Percentiles rank a stretch among this genome's conserved stretches.
Conservation (phyloP, 2,797 vertebrate genomes). For the Poeciliopsis presidionis region DNA sequence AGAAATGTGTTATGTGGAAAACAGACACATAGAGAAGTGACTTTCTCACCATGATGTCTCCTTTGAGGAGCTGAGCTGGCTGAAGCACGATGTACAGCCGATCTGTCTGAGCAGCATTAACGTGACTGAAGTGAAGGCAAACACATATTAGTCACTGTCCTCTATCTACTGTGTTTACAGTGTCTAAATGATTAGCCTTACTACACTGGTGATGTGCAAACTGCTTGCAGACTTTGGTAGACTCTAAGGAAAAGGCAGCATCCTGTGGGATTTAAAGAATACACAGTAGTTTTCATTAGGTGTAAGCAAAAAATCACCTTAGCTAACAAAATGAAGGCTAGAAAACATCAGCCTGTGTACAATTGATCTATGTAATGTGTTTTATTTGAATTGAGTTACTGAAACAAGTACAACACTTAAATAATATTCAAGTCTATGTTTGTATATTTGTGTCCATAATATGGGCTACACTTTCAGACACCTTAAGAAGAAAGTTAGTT, state of each 20-base stretch:
- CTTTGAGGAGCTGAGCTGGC: slow-evolving; percentile 91
- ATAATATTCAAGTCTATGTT: not conserved
- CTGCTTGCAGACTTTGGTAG: slow-evolving; percentile 88
- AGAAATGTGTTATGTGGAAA: not conserved
- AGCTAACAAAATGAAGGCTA: not conserved
- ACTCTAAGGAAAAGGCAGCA: slow-evolving; percentile 89
- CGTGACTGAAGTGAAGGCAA: slow-evolving; percentile 70
- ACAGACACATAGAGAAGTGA: not conserved
- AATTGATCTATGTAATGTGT: not conserved
- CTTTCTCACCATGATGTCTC: slow-evolving; percentile 90
- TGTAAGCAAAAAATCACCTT: not conserved
- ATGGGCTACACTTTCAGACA: not conserved
- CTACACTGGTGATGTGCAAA: slow-evolving; percentile 92
- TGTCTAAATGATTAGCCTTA: slow-evolving; percentile 73
- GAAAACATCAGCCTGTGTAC: not conserved
- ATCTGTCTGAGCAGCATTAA: slow-evolving; percentile 78
- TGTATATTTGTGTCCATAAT: not conserved
- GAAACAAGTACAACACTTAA: not conserved
- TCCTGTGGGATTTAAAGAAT: slow-evolving; percentile 60
- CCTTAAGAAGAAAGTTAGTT: not conserved
- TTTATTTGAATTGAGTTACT: not conserved
- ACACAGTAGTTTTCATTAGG: not conserved
- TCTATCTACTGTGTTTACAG: not conserved
- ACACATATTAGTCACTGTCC: slow-evolving; percentile 16
- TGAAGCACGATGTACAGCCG: slow-evolving; percentile 85